A percentile compares a stretch with the other conserved stretches of the same genome.
phyloP scores from a whole-genome alignment of 2,888 invertebrate genomes.

The Nysson spinosus region DNA sequence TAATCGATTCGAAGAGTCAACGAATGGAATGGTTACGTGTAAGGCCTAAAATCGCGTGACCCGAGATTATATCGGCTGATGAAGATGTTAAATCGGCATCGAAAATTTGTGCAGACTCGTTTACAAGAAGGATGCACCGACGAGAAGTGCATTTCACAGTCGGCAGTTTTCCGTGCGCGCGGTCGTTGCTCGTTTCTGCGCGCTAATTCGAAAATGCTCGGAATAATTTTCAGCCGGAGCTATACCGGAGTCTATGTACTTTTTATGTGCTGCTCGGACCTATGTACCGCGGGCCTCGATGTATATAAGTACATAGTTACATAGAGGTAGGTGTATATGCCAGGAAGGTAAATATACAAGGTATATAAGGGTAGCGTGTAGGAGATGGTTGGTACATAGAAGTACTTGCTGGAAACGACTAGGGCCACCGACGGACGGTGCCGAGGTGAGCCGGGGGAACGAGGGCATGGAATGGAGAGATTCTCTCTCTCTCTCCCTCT shows the following conservation, averaged over 20 bases:
- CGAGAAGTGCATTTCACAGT: neutral
- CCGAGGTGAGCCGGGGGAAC: slow-evolving; percentile 47
- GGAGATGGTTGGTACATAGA: slow-evolving; percentile 75
- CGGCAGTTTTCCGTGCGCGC: neutral
- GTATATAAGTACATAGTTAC: slow-evolving; percentile 31
- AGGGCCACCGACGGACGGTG: slow-evolving; percentile 69
- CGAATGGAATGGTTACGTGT: no score
- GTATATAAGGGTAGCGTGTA: slow-evolving; percentile 72
- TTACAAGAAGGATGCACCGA: no score
- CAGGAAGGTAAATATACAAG: slow-evolving; percentile 65
- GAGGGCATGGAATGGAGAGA: slow-evolving; percentile 54
- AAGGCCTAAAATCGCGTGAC: no score
- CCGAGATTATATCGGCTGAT: no score
- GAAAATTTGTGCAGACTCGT: no score
- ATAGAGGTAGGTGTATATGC: slow-evolving; percentile 52
- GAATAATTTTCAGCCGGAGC: slow-evolving; percentile 65
- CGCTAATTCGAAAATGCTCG: slow-evolving; percentile 72
- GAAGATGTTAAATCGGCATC: no score
- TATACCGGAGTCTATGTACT: slow-evolving; percentile 60
- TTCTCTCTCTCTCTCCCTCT: slow-evolving; percentile 38
- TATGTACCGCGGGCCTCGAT: slow-evolving; percentile 63
- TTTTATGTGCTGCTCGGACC: slow-evolving; percentile 66
- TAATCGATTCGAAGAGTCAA: no score
- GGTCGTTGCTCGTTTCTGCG: slow-evolving; percentile 48
- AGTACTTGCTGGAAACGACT: slow-evolving; percentile 76